Percentiles rank a stretch among this genome's conserved stretches.
Evolutionary conservation across 2,797 vertebrate species (phyloP).

Genomic region (Malurus splendens): DNA sequence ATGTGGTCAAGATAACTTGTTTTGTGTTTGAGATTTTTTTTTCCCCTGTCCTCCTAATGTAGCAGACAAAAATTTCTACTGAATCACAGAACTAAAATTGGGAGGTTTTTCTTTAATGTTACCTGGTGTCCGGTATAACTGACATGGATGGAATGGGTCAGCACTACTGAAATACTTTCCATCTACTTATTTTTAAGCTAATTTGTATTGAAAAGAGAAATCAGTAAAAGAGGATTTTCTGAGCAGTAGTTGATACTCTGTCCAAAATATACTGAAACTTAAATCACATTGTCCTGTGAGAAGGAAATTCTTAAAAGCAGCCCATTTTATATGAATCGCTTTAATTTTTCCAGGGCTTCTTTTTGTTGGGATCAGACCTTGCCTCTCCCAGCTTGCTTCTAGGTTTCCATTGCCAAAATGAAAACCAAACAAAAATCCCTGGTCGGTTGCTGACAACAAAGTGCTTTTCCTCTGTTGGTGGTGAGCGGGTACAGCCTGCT

Average conservation of each 20-base stretch:
- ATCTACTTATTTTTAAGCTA: neutral
- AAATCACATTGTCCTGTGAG: neutral
- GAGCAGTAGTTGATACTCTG: neutral
- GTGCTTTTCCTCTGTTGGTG: neutral
- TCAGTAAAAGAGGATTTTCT: neutral
- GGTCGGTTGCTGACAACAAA: neutral
- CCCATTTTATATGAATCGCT: neutral
- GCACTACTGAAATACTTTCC: neutral
- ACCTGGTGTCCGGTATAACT: neutral
- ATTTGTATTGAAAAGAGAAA: neutral
- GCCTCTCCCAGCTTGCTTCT: neutral
- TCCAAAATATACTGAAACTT: neutral
- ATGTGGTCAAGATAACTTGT: neutral
- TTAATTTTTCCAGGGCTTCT: neutral
- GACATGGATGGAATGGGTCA: neutral
- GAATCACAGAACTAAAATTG: neutral
- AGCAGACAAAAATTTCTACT: neutral
- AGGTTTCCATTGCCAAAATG: neutral
- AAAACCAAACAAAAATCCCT: neutral
- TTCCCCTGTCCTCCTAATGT: fast-evolving
- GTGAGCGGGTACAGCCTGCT: neutral
- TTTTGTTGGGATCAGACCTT: neutral
- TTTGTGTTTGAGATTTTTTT: neutral
- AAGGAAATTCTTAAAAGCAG: neutral
- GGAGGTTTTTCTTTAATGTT: neutral